Evolutionary conservation across 2,113 vertebrate species (phyloP).

Genomic region (Verasper variegatus): DNA sequence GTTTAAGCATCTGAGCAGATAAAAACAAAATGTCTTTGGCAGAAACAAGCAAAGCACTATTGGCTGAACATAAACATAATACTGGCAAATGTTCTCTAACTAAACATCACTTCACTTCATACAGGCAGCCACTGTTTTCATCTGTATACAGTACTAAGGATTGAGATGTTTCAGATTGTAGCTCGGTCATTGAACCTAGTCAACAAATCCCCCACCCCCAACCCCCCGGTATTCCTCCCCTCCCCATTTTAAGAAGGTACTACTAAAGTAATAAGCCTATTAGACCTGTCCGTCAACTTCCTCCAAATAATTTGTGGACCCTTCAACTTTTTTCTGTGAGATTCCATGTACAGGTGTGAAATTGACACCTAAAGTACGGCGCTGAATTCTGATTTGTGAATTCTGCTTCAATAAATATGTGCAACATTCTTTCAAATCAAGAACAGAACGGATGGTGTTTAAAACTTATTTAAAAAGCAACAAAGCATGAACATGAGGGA

Average conservation of each 20-base stretch:
- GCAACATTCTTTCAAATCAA: conserved; percentile 8
- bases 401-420: conserved; percentile 63
- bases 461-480: conserved; percentile 48
- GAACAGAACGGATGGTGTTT: neutral
- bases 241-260: conserved; percentile 22
- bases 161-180: conserved; percentile 25
- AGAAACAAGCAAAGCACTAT: conserved; percentile 71
- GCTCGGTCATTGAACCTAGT: conserved; percentile 7
- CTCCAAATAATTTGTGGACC: conserved; percentile 29
- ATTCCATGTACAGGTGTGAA: conserved; percentile 38
- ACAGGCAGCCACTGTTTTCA: conserved; percentile 16
- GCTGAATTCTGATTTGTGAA: conserved; percentile 35
- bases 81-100: conserved; percentile 40
- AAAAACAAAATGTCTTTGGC: conserved; percentile 68
- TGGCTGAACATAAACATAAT: conserved; percentile 49
- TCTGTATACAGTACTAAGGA: conserved; percentile 8
- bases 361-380: conserved; percentile 3
- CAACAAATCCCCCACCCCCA: neutral
- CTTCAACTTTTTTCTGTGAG: conserved; percentile 34
- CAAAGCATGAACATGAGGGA: conserved; percentile 38
- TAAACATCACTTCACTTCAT: conserved; percentile 27
- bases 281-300: conserved; percentile 34
- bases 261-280: conserved; percentile 12
- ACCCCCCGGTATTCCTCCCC: neutral
- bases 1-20: conserved; percentile 45